Conservation (phyloP, 2,888 invertebrate genomes). For the Hyposoter dolosus region DNA sequence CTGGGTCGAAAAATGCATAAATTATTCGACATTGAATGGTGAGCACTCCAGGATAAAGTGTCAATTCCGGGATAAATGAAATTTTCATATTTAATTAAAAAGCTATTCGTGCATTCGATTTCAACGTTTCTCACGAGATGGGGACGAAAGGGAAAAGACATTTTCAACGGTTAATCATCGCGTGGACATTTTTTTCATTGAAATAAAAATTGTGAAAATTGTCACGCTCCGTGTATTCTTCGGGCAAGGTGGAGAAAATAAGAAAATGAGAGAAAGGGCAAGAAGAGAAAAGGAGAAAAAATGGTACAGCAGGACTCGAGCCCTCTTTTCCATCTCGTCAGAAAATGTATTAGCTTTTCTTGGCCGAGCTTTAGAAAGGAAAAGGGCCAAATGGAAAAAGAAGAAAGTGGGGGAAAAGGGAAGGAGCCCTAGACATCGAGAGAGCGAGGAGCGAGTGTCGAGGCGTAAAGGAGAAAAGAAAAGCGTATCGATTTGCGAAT, state of each 20-base stretch:
- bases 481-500: conserved; percentile 55
- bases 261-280: neutral
- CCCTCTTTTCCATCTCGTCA: conserved; percentile 26
- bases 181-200: neutral
- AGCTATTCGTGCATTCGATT: neutral
- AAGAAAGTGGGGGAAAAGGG: neutral
- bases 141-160: neutral
- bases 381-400: neutral
- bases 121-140: neutral
- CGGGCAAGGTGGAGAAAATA: neutral
- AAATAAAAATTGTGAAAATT: conserved; percentile 47
- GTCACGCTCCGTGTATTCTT: conserved; percentile 24
- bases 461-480: conserved; percentile 14
- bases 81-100: neutral
- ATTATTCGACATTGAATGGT: neutral
- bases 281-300: neutral
- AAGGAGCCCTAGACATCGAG: conserved; percentile 20
- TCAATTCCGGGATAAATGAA: neutral
- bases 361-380: conserved; percentile 14
- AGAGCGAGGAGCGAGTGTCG: conserved; percentile 35
- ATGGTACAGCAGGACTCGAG: neutral
- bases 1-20: neutral
- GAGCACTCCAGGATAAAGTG: neutral
- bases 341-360: conserved; percentile 52
- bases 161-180: conserved; percentile 5